Base-by-base conservation (phyloP, 2,888 invertebrate species). In the Drosophila infuscata region DNA sequence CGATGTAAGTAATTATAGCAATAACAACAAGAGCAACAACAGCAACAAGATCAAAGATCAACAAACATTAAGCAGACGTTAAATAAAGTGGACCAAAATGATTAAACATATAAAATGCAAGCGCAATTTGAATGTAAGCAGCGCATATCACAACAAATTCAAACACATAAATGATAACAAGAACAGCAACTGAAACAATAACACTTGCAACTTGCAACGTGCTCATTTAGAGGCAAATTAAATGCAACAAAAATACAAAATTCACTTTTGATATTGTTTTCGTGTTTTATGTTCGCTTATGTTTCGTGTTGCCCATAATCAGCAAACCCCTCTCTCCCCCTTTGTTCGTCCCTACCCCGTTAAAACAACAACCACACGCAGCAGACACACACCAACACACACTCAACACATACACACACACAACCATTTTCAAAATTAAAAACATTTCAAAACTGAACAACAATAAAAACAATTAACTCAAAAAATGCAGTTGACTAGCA, bases 1-100 rank as follows among this genome's bases (percentile, higher is more conserved):
- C 76, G 91, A 91, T 88, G 91, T 92, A 92, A 92, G 91, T 92
- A 88, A 70, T 29, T 49, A 60, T 1, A 63, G 46, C 20, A 54
- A 64, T 2, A 35, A 46, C 4, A 58, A 58, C 25, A 36, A 46
- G 5, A 51, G 11, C 38, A 52, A 48, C 41, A 65, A n/a, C 52
- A 41, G n/a, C 3, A 35, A 54, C 15, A 41, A 43, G 20, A 32
- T 20, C n/a, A 51, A 49, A 48, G 36, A 46, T 43, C 17, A 52
- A 46, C 38, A 35, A 38, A 48, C 48, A 38, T 33, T 54, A 29
- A 54, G 25, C 46, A 25, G 46, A 25, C 20, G 43, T 7, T 46
- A 46, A 8, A 15, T 15, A 15, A 25, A 46, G 46, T 25, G 46
- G 15, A 15, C 7, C 25, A 25, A 25, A 46, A 46, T 46, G 15